Conservation (phyloP, 2,888 invertebrate genomes). For the Stenolophus ochropezus region DNA sequence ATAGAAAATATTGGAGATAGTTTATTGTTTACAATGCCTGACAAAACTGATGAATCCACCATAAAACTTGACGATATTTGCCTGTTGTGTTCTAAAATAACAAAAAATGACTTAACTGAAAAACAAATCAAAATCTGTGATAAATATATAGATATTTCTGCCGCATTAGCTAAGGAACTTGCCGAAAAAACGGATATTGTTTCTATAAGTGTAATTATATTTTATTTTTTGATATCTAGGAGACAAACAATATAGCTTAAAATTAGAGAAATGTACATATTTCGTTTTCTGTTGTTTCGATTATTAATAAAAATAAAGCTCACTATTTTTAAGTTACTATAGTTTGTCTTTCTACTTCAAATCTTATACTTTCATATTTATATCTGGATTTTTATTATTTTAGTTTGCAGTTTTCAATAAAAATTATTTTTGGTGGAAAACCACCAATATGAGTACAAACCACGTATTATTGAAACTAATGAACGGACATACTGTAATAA, state of each 20-base stretch:
- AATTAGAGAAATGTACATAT: no score
- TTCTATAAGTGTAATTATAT: background rate
- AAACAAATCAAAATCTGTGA: background rate
- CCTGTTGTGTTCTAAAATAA: background rate
- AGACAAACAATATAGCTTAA: no score
- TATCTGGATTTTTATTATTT: constrained; percentile 5
- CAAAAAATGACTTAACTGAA: background rate
- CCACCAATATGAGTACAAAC: background rate
- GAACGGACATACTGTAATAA: background rate
- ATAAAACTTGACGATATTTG: background rate
- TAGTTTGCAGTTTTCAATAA: constrained; percentile 27
- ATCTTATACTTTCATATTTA: background rate
- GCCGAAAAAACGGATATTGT: background rate
- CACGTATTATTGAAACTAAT: background rate
- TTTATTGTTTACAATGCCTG: background rate
- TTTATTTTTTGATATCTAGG: background rate
- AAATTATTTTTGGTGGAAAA: constrained; percentile 33
- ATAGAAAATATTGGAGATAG: background rate
- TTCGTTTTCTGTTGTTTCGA: no score
- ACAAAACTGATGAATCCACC: background rate
- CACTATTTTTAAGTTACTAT: background rate
- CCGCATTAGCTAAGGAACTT: background rate
- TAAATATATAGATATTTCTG: background rate
- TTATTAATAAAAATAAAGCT: no score
- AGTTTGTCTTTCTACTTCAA: background rate